Conservation (phyloP, 2,113 vertebrate species). For the Hystrix cristata region DNA sequence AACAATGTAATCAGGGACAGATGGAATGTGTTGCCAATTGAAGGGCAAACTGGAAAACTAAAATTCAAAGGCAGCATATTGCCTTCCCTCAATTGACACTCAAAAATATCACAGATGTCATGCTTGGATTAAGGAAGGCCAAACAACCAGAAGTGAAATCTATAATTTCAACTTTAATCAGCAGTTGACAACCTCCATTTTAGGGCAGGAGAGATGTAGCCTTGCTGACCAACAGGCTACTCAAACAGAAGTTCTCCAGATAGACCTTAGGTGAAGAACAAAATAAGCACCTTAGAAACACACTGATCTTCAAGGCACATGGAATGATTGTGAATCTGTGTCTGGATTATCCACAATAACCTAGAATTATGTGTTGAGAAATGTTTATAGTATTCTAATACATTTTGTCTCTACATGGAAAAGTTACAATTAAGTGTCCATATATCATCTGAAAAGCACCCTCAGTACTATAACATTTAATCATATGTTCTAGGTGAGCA, state of each 20-base stretch:
- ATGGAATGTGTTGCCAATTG: background rate
- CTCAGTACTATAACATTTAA: background rate
- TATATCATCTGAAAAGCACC: background rate
- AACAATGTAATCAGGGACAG: constrained; percentile 53
- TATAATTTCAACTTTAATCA: background rate
- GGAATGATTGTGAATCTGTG: background rate
- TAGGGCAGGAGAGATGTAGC: background rate
- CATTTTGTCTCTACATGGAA: background rate
- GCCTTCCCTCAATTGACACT: background rate
- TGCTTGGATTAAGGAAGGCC: constrained; percentile 1
- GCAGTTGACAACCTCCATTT: background rate
- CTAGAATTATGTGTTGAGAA: background rate
- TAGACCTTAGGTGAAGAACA: background rate
- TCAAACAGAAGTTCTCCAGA: background rate
- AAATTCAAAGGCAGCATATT: constrained; percentile 36
- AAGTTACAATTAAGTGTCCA: constrained; percentile 31
- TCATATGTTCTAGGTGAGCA: background rate
- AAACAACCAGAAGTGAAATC: constrained; percentile 44
- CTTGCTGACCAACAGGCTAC: background rate
- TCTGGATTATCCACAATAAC: background rate
- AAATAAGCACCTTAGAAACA: background rate
- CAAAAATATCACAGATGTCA: constrained; percentile 36
- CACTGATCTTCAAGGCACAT: background rate
- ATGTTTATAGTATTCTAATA: background rate
- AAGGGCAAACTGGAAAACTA: background rate